Evolutionary conservation across 2,888 invertebrate genomes (phyloP).

Genomic region (Ellobium chinense): DNA sequence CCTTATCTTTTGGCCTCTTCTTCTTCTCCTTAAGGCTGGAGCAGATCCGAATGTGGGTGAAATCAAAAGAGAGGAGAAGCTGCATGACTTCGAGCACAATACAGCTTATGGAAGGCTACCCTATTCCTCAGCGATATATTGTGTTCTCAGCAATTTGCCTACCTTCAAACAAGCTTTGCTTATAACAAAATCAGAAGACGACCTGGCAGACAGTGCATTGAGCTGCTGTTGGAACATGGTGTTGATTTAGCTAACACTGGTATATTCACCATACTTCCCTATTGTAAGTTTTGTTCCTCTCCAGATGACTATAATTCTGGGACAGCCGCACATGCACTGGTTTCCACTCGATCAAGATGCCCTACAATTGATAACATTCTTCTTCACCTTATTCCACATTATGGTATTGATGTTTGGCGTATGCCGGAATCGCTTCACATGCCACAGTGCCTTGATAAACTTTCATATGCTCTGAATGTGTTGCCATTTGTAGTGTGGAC

Average conservation of each 20-base stretch:
- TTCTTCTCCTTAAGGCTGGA: constrained; percentile 59
- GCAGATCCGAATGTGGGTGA: constrained; percentile 74
- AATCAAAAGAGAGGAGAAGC: constrained; percentile 55
- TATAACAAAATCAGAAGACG: neutral
- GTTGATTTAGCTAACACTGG: constrained; percentile 61
- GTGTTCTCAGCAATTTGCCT: constrained; percentile 55
- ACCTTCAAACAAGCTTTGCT: constrained; percentile 1
- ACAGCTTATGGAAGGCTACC: constrained; percentile 67
- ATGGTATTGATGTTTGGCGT: constrained; percentile 30
- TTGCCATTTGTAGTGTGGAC: constrained; percentile 36
- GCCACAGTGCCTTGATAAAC: too few relatives aligned
- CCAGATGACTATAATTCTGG: constrained; percentile 3
- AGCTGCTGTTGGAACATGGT: constrained; percentile 62
- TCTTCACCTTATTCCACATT: constrained; percentile 12
- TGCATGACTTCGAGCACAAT: constrained; percentile 54
- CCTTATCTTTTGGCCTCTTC: constrained; percentile 4
- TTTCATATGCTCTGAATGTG: constrained; percentile 32
- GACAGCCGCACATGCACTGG: constrained; percentile 22
- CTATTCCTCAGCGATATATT: constrained; percentile 69
- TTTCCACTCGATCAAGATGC: constrained; percentile 10
- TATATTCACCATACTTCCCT: constrained; percentile 44
- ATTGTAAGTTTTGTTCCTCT: neutral
- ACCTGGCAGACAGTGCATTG: constrained; percentile 50
- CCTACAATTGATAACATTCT: neutral
- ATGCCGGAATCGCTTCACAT: neutral